Percentiles rank a stretch among this genome's conserved stretches.
phyloP scores from a whole-genome alignment of 2,888 invertebrate species.

The Andrena dorsata region DNA sequence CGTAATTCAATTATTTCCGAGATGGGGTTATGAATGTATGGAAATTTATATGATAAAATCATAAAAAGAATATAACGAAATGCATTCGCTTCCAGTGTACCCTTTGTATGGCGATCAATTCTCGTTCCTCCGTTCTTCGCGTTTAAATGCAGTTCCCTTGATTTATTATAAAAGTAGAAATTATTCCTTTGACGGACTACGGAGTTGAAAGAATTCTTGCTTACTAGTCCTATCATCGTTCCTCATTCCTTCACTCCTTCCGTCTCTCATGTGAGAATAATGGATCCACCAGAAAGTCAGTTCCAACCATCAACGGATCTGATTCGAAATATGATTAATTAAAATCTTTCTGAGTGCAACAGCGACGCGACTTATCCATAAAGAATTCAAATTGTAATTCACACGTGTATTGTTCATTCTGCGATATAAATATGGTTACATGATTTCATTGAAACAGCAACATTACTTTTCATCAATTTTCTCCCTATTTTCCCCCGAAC shows the following conservation, averaged over 20 bases:
- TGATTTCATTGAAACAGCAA: background rate
- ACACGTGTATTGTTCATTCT: background rate
- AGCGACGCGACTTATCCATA: background rate
- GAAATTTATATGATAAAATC: background rate
- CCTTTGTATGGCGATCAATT: background rate
- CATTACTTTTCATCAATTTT: background rate
- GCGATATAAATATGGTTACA: background rate
- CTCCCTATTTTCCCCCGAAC: background rate
- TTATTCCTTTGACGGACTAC: conserved; percentile 30
- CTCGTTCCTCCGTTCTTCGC: background rate
- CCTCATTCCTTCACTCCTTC: too few species aligned
- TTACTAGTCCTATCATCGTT: too few species aligned
- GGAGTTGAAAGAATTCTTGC: conserved; percentile 25
- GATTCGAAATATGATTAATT: too few species aligned
- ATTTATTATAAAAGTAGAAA: conserved; percentile 36
- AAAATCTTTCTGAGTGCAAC: too few species aligned
- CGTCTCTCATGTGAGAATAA: too few species aligned
- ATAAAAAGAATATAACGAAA: background rate
- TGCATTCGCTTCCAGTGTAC: background rate
- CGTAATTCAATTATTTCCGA: conserved; percentile 16
- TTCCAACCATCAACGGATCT: too few species aligned
- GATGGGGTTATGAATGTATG: background rate
- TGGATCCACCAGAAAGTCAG: too few species aligned
- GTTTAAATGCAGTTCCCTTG: conserved; percentile 38
- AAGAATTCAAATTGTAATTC: background rate